Conservation (phyloP, 2,888 invertebrate species). For the Apocheima hispidaria region DNA sequence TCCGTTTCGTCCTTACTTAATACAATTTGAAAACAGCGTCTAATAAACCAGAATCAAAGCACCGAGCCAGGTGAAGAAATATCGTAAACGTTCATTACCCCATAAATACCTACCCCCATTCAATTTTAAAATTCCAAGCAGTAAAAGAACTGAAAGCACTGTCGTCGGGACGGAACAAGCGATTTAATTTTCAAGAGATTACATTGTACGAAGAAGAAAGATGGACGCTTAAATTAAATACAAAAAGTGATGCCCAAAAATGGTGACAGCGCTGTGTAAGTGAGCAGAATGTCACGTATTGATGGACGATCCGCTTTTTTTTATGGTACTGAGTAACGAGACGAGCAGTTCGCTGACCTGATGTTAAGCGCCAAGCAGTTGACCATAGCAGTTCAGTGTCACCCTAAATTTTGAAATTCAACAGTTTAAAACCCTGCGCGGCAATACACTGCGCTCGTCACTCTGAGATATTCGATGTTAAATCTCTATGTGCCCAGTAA, state of each 20-base stretch:
- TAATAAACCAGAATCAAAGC: slow-evolving; percentile 21
- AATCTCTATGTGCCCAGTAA: no score
- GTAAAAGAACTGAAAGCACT: slow-evolving; percentile 21
- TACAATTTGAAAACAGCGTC: slow-evolving; percentile 12
- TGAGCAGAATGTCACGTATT: no score
- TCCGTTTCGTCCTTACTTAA: background rate
- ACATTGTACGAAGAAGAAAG: slow-evolving; percentile 20
- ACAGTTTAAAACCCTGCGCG: no score
- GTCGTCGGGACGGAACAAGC: slow-evolving; percentile 39
- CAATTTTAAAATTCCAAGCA: slow-evolving; percentile 31
- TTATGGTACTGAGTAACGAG: no score
- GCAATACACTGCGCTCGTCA: no score
- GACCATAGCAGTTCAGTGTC: no score
- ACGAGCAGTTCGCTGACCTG: no score
- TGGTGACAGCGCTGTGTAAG: background rate
- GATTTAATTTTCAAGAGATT: slow-evolving; percentile 57
- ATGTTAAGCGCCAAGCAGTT: no score
- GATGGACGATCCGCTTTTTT: no score
- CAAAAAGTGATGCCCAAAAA: background rate
- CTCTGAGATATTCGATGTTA: no score
- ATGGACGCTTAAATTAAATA: background rate
- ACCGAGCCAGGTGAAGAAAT: slow-evolving; percentile 38
- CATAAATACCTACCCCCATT: slow-evolving; percentile 36
- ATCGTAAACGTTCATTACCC: slow-evolving; percentile 47
- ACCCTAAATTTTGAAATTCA: no score